Evolutionary conservation across 2,113 vertebrate species (phyloP), one percentile per base, ranked within the genome.

Genomic region (Burhinus bistriatus): DNA sequence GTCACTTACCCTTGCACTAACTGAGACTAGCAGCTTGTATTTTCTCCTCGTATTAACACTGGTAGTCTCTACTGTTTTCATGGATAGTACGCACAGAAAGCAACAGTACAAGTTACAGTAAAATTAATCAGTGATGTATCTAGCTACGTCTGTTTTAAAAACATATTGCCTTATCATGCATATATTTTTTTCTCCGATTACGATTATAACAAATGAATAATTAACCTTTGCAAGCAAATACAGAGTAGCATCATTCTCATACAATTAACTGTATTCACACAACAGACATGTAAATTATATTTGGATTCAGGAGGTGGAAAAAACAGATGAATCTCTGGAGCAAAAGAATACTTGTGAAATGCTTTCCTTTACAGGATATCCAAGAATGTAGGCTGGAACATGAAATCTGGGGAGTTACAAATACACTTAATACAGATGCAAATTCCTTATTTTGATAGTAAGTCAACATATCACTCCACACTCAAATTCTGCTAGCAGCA

Each of bases 11-110:
- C 76, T 80, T 83, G 76, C 76, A 65, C 79, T 66, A 20, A 83
- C 78, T 62, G 92, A 93, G 79, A 80, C 54, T 83, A 54, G 89
- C 89, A 95, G 94, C 90, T 95, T 97, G 62, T 57, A 80, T 88
- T 88, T 95, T 87, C 88, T 90, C 65, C 83, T 85, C 83, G 36
- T 25, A 40, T 71, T 47, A 49, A 9, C 77, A 69, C 30, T 22
- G 61, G 54, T 36, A 88, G 66, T 80, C 30, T 82, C 69, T 68
- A 13, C 42, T 83, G 34, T 57, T 90, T 76, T 64, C 75, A 79
- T 42, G 54, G 78, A 57, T 20, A 90, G 49, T 58, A n/a, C 4
- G 5, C 70, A 30, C 47, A 64, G 54, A 54, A 51, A 77, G 36
- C 49, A 91, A 64, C 30, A 49, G 65, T n/a, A 49, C 79, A 90